phyloP scores from a whole-genome alignment of 2,113 vertebrate species.

The Gymnocephalus cernua region DNA sequence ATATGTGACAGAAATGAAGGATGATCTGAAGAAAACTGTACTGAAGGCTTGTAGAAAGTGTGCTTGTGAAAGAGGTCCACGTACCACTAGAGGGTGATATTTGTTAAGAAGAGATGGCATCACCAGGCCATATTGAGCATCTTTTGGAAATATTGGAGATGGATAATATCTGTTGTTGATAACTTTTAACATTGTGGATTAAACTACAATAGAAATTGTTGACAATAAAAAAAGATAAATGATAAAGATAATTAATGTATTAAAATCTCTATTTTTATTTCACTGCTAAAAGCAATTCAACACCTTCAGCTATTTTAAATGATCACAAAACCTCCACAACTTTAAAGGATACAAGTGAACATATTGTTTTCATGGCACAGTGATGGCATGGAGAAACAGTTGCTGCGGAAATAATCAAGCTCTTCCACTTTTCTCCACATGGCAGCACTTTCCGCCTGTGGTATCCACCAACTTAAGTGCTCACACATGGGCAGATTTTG shows the following conservation, averaged over 20 bases:
- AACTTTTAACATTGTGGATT: background rate
- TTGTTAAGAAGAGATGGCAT: slow-evolving; percentile 18
- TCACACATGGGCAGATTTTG: slow-evolving; percentile 16
- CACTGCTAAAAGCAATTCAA: background rate
- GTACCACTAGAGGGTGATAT: slow-evolving; percentile 64
- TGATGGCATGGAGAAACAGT: background rate
- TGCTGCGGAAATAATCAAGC: slow-evolving; percentile 9
- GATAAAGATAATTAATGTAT: background rate
- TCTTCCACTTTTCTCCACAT: slow-evolving; percentile 41
- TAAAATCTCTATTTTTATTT: background rate
- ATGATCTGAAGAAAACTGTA: background rate
- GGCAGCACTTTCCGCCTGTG: slow-evolving; percentile 13
- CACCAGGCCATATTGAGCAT: background rate
- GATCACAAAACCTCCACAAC: background rate
- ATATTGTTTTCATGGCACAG: background rate
- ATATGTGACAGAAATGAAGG: background rate
- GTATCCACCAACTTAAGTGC: slow-evolving; percentile 21
- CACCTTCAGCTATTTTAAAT: background rate
- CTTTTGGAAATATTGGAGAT: background rate
- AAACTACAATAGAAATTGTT: background rate
- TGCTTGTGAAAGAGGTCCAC: background rate
- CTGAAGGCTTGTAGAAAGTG: background rate
- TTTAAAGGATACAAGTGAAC: background rate
- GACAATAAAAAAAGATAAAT: no score
- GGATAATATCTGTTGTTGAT: background rate